phyloP scores from a whole-genome alignment of 2,797 vertebrate genomes.

The Myotis planiceps region DNA sequence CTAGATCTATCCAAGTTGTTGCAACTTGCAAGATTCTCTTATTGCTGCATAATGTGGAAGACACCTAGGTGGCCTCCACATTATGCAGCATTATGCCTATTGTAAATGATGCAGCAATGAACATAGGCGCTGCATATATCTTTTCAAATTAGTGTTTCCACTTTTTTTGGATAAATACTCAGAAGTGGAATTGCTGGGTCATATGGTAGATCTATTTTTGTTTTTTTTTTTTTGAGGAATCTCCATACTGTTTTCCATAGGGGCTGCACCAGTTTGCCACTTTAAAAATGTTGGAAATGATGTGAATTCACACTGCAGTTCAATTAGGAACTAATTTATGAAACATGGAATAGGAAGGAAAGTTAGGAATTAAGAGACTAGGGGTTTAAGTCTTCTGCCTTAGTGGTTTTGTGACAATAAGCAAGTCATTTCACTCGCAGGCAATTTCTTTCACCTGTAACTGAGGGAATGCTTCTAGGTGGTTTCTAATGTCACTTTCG shows the following conservation, averaged over 20 bases:
- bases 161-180: neutral
- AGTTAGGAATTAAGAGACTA: neutral
- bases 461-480: neutral
- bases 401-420: neutral
- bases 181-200: neutral
- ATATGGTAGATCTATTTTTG: neutral
- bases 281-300: neutral
- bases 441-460: slow-evolving; percentile 29
- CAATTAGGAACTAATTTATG: neutral
- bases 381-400: neutral
- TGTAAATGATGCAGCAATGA: neutral
- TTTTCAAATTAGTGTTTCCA: neutral
- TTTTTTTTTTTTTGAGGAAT: neutral
- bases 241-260: neutral
- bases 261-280: neutral
- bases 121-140: neutral
- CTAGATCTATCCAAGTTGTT: neutral
- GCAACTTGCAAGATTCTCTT: neutral
- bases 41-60: neutral
- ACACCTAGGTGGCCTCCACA: neutral
- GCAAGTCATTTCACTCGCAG: slow-evolving; percentile 1
- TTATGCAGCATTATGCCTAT: neutral
- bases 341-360: neutral
- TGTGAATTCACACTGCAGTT: neutral
- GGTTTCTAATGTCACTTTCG: neutral